A percentile compares a stretch with the other conserved stretches of the same genome.
Conservation (phyloP, 1,140 invertebrate genomes). For the Cryptotermes secundus region DNA sequence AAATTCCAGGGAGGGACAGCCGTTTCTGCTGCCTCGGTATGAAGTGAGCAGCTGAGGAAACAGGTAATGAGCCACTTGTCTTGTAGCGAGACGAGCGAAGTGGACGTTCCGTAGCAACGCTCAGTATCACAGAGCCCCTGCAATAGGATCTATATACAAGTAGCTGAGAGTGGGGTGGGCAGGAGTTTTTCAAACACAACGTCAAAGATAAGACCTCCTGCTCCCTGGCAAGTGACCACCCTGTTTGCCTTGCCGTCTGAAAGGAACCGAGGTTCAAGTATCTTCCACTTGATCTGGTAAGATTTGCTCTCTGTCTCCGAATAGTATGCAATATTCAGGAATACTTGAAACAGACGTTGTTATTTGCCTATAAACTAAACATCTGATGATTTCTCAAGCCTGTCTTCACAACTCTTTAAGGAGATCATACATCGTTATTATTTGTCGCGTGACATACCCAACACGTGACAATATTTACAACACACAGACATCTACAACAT, state of each 20-base stretch:
- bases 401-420: no score
- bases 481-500: no score
- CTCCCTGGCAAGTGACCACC: background rate
- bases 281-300: background rate
- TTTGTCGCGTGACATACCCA: no score
- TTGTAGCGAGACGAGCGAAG: background rate
- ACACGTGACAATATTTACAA: no score
- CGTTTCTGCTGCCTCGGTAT: background rate
- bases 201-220: background rate
- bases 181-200: background rate
- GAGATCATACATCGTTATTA: no score
- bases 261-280: background rate
- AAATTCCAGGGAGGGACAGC: background rate
- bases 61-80: background rate
- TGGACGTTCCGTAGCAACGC: background rate
- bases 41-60: background rate
- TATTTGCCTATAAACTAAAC: no score
- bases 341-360: no score
- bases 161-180: background rate
- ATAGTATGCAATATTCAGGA: no score
- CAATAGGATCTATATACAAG: background rate
- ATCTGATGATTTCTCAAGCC: no score
- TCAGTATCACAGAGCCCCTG: background rate
- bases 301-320: no score
- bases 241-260: background rate